Evolutionary conservation across 2,888 invertebrate species (phyloP).

Genomic region (Frankliniella fusca): DNA sequence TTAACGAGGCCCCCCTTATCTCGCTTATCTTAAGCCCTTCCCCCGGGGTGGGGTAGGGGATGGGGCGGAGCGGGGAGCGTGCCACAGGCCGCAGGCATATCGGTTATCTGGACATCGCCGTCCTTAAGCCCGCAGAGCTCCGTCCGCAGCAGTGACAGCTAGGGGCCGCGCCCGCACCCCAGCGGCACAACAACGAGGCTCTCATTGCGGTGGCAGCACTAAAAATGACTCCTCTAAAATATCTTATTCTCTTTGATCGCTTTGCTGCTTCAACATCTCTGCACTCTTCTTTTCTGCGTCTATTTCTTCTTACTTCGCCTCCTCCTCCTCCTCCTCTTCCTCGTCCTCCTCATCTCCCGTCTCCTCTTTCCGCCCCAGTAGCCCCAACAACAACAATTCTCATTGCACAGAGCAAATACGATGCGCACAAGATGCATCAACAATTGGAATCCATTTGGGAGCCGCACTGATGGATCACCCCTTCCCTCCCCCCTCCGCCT

Average conservation of each 20-base stretch:
- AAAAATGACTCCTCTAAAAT: no score
- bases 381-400: constrained; percentile 5
- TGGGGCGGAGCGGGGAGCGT: not conserved
- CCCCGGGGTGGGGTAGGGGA: not conserved
- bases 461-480: not conserved
- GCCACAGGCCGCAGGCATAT: not conserved
- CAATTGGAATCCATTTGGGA: constrained; percentile 17
- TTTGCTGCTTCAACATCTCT: not conserved
- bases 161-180: not conserved
- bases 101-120: constrained; percentile 4
- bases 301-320: not conserved
- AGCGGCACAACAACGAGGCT: not conserved
- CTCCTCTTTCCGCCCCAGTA: not conserved
- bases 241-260: no score
- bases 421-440: constrained; percentile 23
- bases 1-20: constrained; percentile 19
- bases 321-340: not conserved
- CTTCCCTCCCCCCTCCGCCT: not conserved
- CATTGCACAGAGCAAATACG: constrained; percentile 8
- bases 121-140: not conserved
- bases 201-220: not conserved
- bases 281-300: not conserved
- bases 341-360: not conserved
- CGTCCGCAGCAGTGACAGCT: not conserved
- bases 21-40: not conserved